Percentiles rank a stretch among this genome's conserved stretches.
These are phyloP conservation scores for Theropithecus gelada DNA, from an alignment of 2,113 vertebrate genomes.

Conservation along the genomic window DNA sequence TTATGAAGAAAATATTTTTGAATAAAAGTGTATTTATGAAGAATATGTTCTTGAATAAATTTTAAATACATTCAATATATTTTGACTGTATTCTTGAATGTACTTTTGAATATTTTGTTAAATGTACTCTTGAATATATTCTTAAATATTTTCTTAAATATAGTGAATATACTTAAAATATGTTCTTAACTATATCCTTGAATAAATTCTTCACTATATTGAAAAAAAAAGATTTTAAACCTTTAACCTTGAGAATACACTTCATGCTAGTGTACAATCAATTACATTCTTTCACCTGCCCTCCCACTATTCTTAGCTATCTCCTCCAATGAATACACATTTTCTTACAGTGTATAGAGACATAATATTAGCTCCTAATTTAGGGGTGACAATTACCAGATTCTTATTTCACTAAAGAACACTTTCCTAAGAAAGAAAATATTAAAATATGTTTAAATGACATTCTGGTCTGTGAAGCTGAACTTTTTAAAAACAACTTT, in stretches of 20 bases:
- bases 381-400: neutral
- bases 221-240: slow-evolving; percentile 79
- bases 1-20: neutral
- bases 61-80: neutral
- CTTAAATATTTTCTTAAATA: neutral
- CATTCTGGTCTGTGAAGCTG: slow-evolving; percentile 65
- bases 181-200: slow-evolving; percentile 1
- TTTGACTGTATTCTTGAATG: no score
- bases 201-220: neutral
- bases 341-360: slow-evolving; percentile 39
- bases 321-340: slow-evolving; percentile 80
- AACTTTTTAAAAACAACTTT: neutral
- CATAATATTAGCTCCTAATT: neutral
- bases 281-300: slow-evolving; percentile 80
- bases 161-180: slow-evolving; percentile 26
- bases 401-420: neutral
- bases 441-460: slow-evolving; percentile 49
- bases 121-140: neutral
- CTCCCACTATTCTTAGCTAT: slow-evolving; percentile 83
- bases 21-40: neutral
- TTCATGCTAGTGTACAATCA: slow-evolving; percentile 84
- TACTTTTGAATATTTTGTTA: no score
- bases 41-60: neutral
- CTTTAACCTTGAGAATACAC: slow-evolving; percentile 81
- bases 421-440: neutral